These are phyloP conservation scores for Polyommatus icarus DNA, from an alignment of 2,888 invertebrate genomes.

Conservation along the genomic window DNA sequence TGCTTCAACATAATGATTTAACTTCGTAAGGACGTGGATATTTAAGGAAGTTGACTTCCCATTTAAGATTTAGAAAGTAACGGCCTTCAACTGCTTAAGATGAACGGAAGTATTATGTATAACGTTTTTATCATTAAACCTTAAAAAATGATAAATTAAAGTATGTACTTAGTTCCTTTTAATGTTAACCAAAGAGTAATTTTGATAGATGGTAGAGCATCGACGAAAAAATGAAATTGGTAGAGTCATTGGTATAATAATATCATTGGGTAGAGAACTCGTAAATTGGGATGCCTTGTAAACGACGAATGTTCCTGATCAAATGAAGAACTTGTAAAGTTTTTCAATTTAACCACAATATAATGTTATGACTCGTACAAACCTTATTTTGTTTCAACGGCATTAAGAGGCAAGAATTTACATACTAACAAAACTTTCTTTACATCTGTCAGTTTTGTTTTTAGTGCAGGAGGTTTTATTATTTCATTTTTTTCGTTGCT, in stretches of 20 bases:
- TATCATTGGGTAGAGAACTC: too few species aligned
- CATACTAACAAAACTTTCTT: neutral
- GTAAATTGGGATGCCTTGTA: too few species aligned
- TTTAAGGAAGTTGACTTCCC: conserved; percentile 28
- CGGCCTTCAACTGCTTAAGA: conserved; percentile 24
- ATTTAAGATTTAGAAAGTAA: conserved; percentile 26
- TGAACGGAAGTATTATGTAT: conserved; percentile 30
- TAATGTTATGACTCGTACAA: too few species aligned
- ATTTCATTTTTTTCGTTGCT: neutral
- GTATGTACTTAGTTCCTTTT: too few species aligned
- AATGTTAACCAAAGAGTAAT: too few species aligned
- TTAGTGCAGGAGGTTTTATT: neutral
- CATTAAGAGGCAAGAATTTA: too few species aligned
- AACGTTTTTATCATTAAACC: neutral
- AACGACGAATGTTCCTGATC: too few species aligned
- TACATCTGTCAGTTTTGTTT: neutral
- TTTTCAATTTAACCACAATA: too few species aligned
- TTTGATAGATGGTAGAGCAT: neutral
- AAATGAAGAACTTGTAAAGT: too few species aligned
- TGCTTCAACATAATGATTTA: neutral
- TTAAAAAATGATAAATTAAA: neutral
- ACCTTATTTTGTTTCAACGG: too few species aligned
- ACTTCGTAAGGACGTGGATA: conserved; percentile 11
- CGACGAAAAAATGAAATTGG: neutral
- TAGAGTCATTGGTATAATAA: neutral